Evolutionary conservation across 2,888 invertebrate species (phyloP).

Genomic region (Julus scanicus): DNA sequence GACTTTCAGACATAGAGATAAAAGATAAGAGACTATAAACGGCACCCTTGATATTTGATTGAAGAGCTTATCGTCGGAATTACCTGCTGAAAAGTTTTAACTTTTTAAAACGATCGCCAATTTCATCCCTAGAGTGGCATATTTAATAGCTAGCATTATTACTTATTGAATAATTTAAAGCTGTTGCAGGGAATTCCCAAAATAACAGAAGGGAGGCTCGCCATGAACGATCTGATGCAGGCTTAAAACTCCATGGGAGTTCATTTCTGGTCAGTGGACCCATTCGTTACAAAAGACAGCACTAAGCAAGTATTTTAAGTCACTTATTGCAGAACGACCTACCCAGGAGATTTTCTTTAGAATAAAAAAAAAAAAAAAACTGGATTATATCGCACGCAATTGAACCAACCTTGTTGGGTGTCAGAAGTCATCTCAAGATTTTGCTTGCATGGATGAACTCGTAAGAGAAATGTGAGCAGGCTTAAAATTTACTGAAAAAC

Average conservation of each 20-base stretch:
- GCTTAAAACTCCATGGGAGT: not conserved
- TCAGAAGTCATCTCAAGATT: no score
- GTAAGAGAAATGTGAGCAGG: no score
- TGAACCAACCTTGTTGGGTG: no score
- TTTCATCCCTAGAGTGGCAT: not conserved
- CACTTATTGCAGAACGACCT: not conserved
- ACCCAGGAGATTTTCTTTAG: not conserved
- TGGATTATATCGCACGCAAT: not conserved
- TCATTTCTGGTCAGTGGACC: not conserved
- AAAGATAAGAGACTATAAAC: not conserved
- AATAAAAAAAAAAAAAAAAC: not conserved
- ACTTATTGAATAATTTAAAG: conserved; percentile 11
- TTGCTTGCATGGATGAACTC: no score
- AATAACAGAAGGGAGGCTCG: not conserved
- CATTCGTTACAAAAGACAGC: not conserved
- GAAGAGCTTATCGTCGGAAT: not conserved
- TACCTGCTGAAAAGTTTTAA: not conserved
- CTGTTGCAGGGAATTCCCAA: conserved; percentile 1
- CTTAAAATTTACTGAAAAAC: no score
- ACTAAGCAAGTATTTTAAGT: not conserved
- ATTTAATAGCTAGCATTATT: not conserved
- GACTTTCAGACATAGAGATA: not conserved
- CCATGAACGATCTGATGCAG: not conserved
- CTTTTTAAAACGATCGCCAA: conserved; percentile 1
- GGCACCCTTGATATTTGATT: not conserved